A percentile compares a stretch with the other conserved stretches of the same genome.
Conservation (phyloP, 2,113 vertebrate species). For the Engystomops pustulosus region DNA sequence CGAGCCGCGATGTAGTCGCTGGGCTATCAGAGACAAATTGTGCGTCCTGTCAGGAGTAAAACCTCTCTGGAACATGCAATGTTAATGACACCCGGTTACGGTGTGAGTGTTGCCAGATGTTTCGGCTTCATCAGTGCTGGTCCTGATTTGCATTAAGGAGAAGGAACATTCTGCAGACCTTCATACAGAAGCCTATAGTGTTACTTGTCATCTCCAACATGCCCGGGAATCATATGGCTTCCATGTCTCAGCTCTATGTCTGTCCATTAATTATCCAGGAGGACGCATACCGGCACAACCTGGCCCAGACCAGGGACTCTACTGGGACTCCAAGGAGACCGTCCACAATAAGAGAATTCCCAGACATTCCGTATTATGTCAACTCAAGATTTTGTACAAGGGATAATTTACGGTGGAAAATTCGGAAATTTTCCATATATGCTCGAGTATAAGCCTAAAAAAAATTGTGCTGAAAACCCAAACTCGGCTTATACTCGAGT, state of each 20-base stretch:
- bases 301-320: neutral
- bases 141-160: conserved; percentile 33
- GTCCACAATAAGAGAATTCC: neutral
- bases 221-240: neutral
- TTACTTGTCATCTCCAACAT: neutral
- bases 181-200: conserved; percentile 25
- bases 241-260: neutral
- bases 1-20: neutral
- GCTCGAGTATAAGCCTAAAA: no score
- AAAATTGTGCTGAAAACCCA: no score
- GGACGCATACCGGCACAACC: neutral
- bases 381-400: no score
- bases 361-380: neutral
- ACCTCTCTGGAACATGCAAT: conserved; percentile 32
- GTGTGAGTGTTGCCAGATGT: conserved; percentile 51
- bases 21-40: conserved; percentile 23
- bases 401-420: no score
- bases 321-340: no score
- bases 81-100: conserved; percentile 37
- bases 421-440: no score
- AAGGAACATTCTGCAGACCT: conserved; percentile 32
- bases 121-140: neutral
- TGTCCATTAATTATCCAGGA: neutral
- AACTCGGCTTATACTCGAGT: no score
- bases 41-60: conserved; percentile 22